Evolutionary conservation across 2,888 invertebrate genomes (phyloP).

Genomic region (Calameuta pallipes): DNA sequence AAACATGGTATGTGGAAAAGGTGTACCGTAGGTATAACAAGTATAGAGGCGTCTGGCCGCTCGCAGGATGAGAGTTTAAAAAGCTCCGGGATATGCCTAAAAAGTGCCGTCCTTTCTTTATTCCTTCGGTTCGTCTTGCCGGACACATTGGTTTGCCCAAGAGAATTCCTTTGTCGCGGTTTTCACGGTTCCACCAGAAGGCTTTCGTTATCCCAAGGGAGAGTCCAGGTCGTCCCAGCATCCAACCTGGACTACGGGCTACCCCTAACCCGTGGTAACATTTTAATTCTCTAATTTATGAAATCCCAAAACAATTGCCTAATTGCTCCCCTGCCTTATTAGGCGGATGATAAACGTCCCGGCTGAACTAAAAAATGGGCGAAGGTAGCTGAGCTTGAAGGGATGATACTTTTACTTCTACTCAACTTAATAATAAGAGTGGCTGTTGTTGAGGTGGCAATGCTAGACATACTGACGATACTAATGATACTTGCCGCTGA

Average conservation of each 20-base stretch:
- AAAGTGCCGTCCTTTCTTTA: background rate
- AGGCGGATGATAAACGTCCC: background rate
- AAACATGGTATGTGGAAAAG: background rate
- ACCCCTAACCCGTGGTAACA: constrained; percentile 94
- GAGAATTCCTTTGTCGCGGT: background rate
- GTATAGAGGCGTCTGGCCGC: background rate
- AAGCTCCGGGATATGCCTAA: background rate
- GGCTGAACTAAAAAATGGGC: background rate
- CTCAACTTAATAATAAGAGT: background rate
- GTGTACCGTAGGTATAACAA: background rate
- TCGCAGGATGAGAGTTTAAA: background rate
- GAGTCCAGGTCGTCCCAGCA: background rate
- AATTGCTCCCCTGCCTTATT: constrained; percentile 1
- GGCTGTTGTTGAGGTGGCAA: background rate
- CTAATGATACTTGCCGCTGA: background rate
- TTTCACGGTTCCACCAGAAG: background rate
- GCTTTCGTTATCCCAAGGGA: background rate
- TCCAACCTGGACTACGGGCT: background rate
- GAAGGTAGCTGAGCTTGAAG: background rate
- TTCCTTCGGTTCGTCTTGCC: background rate
- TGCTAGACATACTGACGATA: background rate
- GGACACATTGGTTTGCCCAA: background rate
- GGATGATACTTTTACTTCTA: background rate
- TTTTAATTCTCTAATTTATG: constrained; percentile 61
- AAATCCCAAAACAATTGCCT: constrained; percentile 2